phyloP scores from a whole-genome alignment of 2,113 vertebrate species.

The Glaucomys volans region DNA sequence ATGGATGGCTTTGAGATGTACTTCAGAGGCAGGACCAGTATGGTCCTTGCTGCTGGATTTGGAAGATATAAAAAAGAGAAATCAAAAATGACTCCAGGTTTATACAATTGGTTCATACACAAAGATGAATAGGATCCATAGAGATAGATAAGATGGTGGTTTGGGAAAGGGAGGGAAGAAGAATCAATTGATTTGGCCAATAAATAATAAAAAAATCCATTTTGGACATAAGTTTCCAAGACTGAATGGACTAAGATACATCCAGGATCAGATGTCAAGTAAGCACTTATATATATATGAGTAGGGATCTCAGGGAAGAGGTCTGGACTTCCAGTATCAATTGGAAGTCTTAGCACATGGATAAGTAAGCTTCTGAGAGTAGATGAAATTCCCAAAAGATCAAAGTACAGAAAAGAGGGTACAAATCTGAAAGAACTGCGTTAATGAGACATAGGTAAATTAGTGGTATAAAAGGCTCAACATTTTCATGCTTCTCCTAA shows the following conservation, averaged over 20 bases:
- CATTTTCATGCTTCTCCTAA: not conserved
- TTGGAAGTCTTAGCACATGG: not conserved
- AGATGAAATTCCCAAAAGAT: not conserved
- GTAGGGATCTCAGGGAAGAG: not conserved
- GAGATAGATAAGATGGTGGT: not conserved
- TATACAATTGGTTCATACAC: not conserved
- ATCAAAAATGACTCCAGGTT: not conserved
- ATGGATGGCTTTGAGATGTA: not conserved
- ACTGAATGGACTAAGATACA: not conserved
- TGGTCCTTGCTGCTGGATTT: not conserved
- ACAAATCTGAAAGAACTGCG: not conserved
- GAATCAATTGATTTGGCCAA: not conserved
- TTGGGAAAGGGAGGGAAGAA: not conserved
- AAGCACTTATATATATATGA: not conserved
- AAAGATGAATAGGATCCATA: not conserved
- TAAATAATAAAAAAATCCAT: not conserved
- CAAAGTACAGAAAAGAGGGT: not conserved
- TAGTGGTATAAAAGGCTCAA: not conserved
- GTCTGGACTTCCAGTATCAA: not conserved
- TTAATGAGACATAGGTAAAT: not conserved
- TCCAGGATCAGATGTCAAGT: not conserved
- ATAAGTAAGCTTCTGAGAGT: not conserved
- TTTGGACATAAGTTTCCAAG: not conserved
- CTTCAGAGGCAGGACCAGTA: not conserved
- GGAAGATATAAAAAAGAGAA: not conserved